These are phyloP conservation scores for Marronus borbonicus DNA, from an alignment of 2,888 invertebrate genomes.

Conservation along the genomic window DNA sequence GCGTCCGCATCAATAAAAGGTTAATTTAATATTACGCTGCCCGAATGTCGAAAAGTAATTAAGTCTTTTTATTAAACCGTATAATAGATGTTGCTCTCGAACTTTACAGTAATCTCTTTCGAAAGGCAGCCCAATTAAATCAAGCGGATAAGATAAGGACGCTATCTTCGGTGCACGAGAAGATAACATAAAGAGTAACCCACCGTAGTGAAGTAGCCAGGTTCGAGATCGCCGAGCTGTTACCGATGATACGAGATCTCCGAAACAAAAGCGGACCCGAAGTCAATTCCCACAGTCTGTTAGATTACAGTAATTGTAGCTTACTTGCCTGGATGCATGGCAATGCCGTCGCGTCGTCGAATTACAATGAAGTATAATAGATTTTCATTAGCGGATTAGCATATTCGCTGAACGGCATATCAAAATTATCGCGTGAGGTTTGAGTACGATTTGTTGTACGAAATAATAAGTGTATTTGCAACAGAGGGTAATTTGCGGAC, in stretches of 20 bases:
- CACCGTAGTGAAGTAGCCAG: slow-evolving; percentile 23
- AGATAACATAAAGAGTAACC: slow-evolving; percentile 46
- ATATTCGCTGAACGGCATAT: slow-evolving; percentile 21
- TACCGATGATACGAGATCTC: slow-evolving; percentile 33
- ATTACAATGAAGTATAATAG: slow-evolving; percentile 33
- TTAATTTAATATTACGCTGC: slow-evolving; percentile 44
- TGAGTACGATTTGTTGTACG: slow-evolving; percentile 14
- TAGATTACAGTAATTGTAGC: slow-evolving; percentile 37
- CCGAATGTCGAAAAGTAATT: slow-evolving; percentile 44
- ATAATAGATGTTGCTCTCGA: slow-evolving; percentile 46
- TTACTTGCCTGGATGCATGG: background rate
- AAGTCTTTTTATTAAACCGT: slow-evolving; percentile 43
- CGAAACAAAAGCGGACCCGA: slow-evolving; percentile 37
- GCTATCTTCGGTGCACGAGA: slow-evolving; percentile 18
- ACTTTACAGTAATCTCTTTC: slow-evolving; percentile 45
- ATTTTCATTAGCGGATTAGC: slow-evolving; percentile 40
- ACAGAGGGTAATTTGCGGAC: no score
- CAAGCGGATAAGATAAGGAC: slow-evolving; percentile 48
- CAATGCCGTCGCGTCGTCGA: slow-evolving; percentile 7
- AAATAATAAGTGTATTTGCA: no score
- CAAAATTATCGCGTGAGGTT: background rate
- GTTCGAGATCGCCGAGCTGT: slow-evolving; percentile 23
- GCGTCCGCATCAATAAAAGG: slow-evolving; percentile 35
- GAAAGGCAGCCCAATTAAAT: slow-evolving; percentile 48
- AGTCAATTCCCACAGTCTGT: slow-evolving; percentile 35